Percentiles rank a stretch among this genome's conserved stretches.
Conservation (phyloP, 2,797 vertebrate species). For the Lacerta bilineata region DNA sequence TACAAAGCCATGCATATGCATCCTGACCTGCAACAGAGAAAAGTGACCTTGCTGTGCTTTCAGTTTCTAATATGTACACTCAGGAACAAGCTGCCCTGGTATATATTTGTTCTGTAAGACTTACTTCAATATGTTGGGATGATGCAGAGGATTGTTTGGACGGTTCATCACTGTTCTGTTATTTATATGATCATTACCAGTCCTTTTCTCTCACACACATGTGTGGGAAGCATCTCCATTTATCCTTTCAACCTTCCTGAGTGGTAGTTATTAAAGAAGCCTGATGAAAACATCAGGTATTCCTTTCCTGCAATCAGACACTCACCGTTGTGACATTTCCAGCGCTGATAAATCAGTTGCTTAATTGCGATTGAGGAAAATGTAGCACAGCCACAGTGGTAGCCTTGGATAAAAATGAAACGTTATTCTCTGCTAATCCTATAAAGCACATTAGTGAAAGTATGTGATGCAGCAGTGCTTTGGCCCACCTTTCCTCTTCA, state of each 20-base stretch:
- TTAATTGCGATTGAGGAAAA: slow-evolving; percentile 41
- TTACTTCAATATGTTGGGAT: background rate
- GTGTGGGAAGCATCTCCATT: background rate
- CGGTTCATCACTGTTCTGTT: background rate
- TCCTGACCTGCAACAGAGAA: too few species aligned
- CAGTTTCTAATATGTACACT: background rate
- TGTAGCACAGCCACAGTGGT: background rate
- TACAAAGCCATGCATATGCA: too few species aligned
- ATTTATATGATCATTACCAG: background rate
- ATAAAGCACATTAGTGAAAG: too few species aligned
- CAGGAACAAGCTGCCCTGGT: background rate
- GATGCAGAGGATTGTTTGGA: background rate
- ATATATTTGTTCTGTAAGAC: background rate
- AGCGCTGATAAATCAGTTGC: slow-evolving; percentile 52
- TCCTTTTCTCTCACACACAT: background rate
- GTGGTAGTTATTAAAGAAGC: background rate
- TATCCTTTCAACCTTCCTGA: background rate
- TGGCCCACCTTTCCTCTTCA: too few species aligned
- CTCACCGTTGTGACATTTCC: slow-evolving; percentile 19
- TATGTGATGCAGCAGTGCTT: too few species aligned
- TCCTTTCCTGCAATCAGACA: background rate
- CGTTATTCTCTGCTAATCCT: too few species aligned
- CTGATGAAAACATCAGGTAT: background rate
- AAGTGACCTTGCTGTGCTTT: background rate
- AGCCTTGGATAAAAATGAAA: slow-evolving; percentile 28